These are phyloP conservation scores for Dasysyrphus tricinctus DNA, from an alignment of 2,888 invertebrate genomes.

Conservation along the genomic window DNA sequence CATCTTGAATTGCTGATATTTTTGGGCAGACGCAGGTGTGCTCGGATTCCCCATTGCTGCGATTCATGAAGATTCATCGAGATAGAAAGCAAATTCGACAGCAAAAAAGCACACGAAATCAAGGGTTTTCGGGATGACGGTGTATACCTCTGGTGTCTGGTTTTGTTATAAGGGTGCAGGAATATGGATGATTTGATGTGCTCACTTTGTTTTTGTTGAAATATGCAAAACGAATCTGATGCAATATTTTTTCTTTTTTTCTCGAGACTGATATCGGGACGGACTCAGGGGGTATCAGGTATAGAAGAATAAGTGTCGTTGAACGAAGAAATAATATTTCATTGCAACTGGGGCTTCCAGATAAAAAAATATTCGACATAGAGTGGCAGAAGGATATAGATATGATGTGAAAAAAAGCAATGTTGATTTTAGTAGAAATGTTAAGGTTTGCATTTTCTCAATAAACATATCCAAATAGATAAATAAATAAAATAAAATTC, in stretches of 20 bases:
- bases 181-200: slow-evolving; percentile 39
- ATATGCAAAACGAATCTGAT: slow-evolving; percentile 51
- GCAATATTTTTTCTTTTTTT: slow-evolving; percentile 17
- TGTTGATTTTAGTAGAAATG: neutral
- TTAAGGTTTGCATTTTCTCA: neutral
- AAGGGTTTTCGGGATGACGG: neutral
- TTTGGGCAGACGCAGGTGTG: slow-evolving; percentile 46
- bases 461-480: neutral
- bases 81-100: slow-evolving; percentile 24
- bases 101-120: slow-evolving; percentile 19
- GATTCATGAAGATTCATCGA: slow-evolving; percentile 36
- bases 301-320: neutral
- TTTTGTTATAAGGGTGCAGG: neutral
- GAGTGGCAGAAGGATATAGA: neutral
- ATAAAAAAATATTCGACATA: neutral
- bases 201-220: slow-evolving; percentile 56
- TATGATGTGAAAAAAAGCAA: neutral
- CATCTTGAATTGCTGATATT: slow-evolving; percentile 53
- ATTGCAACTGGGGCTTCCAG: neutral
- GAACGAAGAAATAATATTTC: slow-evolving; percentile 32
- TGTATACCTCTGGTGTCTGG: neutral
- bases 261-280: neutral
- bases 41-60: slow-evolving; percentile 7
- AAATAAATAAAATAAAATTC: neutral
- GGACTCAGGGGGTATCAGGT: too few relatives aligned